Evolutionary conservation across 1,140 invertebrate genomes (phyloP).

Genomic region (Cecropterus lyciades): DNA sequence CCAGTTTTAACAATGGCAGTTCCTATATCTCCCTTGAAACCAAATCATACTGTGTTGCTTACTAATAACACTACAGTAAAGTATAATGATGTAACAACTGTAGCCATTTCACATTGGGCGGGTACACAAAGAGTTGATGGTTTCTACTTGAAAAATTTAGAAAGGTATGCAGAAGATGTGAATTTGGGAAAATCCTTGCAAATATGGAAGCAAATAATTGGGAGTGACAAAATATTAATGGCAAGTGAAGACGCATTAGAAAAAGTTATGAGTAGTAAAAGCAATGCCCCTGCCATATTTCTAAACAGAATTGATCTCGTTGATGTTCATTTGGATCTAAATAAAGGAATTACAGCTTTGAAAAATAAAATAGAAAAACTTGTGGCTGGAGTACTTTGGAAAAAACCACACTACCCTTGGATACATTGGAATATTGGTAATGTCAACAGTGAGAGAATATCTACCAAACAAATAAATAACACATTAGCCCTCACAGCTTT

Average conservation of each 20-base stretch:
- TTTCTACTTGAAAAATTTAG: conserved; percentile 91
- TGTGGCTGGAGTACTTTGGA: conserved; percentile 85
- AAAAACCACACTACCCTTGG: conserved; percentile 87
- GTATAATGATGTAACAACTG: conserved; percentile 72
- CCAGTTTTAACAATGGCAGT: conserved; percentile 87
- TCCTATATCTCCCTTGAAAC: conserved; percentile 52
- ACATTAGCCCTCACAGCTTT: conserved; percentile 87
- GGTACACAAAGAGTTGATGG: conserved; percentile 88
- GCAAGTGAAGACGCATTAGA: conserved; percentile 86
- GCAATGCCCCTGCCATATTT: conserved; percentile 78
- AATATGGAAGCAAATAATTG: conserved; percentile 88
- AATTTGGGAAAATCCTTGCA: conserved; percentile 83
- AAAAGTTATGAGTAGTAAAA: conserved; percentile 68
- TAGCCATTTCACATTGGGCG: conserved; percentile 87
- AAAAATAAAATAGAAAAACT: conserved; percentile 85
- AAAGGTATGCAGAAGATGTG: conserved; percentile 77
- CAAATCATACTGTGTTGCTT: conserved; percentile 50
- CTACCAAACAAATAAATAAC: conserved; percentile 84
- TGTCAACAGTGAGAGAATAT: conserved; percentile 85
- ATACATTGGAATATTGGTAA: conserved; percentile 91
- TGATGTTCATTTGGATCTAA: conserved; percentile 87
- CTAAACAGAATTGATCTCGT: conserved; percentile 88
- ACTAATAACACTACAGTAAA: conserved; percentile 52
- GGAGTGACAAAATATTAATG: conserved; percentile 87
- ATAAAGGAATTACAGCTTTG: conserved; percentile 84